Evolutionary conservation across 2,888 invertebrate genomes (phyloP), one percentile per base, ranked within the genome.

Genomic region (Lasioglossum pauxillum): DNA sequence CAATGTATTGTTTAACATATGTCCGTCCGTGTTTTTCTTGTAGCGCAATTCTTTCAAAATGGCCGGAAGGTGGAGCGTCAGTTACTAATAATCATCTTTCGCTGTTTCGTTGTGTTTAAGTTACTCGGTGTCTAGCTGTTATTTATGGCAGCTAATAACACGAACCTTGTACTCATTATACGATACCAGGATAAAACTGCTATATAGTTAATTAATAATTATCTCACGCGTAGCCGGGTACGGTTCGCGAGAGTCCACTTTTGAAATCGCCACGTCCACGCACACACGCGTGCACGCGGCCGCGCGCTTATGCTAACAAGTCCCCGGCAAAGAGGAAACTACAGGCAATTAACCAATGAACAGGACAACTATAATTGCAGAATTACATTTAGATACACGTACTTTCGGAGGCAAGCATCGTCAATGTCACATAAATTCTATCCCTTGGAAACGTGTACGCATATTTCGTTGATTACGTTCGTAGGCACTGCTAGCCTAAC

Each of bases 181-280:
- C 78, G 46, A 60, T 77, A 57, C 80, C 67, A 78, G 81, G 75
- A 81, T 75, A 85, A 84, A 85, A 82, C 86, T 82, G 85, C 86
- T 89, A 90, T 80, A 82, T 80, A 85, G 87, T 89, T 93, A 92
- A 93, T 93, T 91, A 90, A 86, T 88, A 91, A 93, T 90, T 90
- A 91, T 78, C 86, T 84, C 90, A 84, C 85, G 82, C 84, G 77
- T 72, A 57, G 84, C 67, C 53, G 53, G 31, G 72, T 46, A 57
- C 71, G 83, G 67, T 71, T 75, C 73, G 23, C 75, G 53, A 53
- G 57, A 49, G 49, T 19, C 74, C 75, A 83, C 69, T 81, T 67
- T 74, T 67, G 69, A 85, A 88, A 85, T 83, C 75, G 46, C 71
- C 64, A 57, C 38, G 76, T 73, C 38, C 41, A 41, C 44, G 14